Percentiles rank a stretch among this genome's conserved stretches.
These are phyloP conservation scores for Corythornis leucogaster DNA, from an alignment of 2,797 vertebrate species.

Conservation along the genomic window DNA sequence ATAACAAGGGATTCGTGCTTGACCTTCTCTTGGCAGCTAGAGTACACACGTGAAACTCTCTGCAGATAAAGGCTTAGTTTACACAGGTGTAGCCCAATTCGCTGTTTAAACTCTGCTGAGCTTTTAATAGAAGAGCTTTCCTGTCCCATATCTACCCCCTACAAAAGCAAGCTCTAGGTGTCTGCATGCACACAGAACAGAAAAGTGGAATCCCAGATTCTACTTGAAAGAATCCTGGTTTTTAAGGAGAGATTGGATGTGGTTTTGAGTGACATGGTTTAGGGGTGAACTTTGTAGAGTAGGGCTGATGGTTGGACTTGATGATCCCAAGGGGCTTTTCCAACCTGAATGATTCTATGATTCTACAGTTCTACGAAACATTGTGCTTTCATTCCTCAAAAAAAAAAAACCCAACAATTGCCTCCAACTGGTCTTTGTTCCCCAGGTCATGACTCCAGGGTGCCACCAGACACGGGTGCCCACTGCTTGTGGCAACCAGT, in stretches of 20 bases:
- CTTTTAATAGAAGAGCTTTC: not conserved
- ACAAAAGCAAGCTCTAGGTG: not conserved
- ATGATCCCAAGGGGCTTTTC: too few relatives aligned
- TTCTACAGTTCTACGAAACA: not conserved
- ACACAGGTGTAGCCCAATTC: not conserved
- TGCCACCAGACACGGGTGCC: not conserved
- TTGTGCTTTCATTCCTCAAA: not conserved
- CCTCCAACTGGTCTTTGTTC: not conserved
- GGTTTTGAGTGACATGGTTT: too few relatives aligned
- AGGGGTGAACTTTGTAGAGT: too few relatives aligned
- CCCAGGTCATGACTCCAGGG: fast-evolving
- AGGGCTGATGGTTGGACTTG: too few relatives aligned
- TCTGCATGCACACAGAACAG: not conserved
- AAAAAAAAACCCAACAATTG: not conserved
- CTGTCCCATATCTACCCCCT: not conserved
- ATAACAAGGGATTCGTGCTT: not conserved
- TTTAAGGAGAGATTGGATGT: too few relatives aligned
- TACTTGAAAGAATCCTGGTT: too few relatives aligned
- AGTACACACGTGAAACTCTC: not conserved
- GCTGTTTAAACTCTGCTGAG: not conserved
- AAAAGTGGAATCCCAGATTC: not conserved
- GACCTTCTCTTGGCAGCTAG: not conserved
- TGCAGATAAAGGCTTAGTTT: not conserved
- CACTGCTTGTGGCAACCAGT: fast-evolving
- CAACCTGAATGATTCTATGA: too few relatives aligned